phyloP scores from a whole-genome alignment of 37 sponge, comb jelly and placozoan species.

The Tethya wilhelma region DNA sequence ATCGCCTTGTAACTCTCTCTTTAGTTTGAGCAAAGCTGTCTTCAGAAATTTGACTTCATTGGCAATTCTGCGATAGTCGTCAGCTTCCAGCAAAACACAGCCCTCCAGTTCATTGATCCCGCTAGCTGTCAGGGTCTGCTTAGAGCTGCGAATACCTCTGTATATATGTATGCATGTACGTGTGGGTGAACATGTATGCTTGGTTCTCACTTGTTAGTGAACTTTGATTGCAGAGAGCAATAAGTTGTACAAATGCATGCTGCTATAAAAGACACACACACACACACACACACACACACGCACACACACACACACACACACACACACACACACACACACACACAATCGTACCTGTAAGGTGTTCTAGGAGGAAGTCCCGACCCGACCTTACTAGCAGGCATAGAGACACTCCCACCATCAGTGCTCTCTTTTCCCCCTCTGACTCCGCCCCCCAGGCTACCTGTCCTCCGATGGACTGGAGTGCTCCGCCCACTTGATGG shows the following conservation, averaged over 20 bases:
- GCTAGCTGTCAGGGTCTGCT: no score
- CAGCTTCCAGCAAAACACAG: slow-evolving; percentile 66
- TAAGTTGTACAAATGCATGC: background rate
- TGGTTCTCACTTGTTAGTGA: background rate
- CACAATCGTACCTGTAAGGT: slow-evolving; percentile 15
- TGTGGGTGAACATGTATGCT: background rate
- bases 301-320: background rate
- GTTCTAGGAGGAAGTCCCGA: slow-evolving; percentile 41
- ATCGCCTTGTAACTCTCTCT: slow-evolving; percentile 75
- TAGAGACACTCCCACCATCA: slow-evolving; percentile 12
- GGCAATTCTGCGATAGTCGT: slow-evolving; percentile 60
- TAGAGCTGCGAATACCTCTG: slow-evolving; percentile 22
- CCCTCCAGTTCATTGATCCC: slow-evolving; percentile 73
- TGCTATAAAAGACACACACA: background rate
- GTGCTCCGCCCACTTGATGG: slow-evolving; percentile 55
- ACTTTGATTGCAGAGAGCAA: background rate
- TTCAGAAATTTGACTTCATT: slow-evolving; percentile 81
- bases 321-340: background rate
- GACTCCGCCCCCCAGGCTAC: background rate
- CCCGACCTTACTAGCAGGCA: background rate
- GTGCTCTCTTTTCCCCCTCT: background rate
- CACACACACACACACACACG: background rate
- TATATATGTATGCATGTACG: background rate
- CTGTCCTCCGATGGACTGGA: background rate
- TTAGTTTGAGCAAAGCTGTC: slow-evolving; percentile 72